Evolutionary conservation across 2,888 invertebrate genomes (phyloP).

Genomic region (Drosophila anomelani): DNA sequence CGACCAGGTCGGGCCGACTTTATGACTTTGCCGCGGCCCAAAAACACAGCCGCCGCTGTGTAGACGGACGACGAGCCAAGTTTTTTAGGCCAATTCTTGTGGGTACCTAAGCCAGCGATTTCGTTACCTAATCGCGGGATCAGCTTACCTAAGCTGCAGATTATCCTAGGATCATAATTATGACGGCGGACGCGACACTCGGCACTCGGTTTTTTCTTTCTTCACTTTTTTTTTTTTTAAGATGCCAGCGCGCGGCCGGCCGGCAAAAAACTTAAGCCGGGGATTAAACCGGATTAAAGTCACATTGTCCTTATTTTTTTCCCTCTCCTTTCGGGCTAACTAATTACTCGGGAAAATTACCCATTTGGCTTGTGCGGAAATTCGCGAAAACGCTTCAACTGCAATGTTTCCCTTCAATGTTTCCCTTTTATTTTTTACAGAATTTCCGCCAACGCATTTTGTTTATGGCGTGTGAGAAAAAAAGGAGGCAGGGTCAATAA

Average conservation of each 20-base stretch:
- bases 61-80: conserved; percentile 3
- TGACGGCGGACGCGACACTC: conserved; percentile 64
- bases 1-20: conserved; percentile 51
- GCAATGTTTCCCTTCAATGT: background rate
- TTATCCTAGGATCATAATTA: conserved; percentile 80
- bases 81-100: conserved; percentile 75
- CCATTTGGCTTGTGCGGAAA: conserved; percentile 73
- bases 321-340: conserved; percentile 69
- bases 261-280: conserved; percentile 80
- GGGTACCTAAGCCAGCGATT: conserved; percentile 78
- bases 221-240: conserved; percentile 5
- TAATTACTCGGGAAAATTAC: conserved; percentile 72
- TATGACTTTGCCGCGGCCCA: conserved; percentile 54
- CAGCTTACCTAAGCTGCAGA: conserved; percentile 73
- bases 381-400: conserved; percentile 60
- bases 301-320: conserved; percentile 72
- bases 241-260: conserved; percentile 31
- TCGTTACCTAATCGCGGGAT: conserved; percentile 77
- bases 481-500: conserved; percentile 64
- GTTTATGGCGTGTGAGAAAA: conserved; percentile 48
- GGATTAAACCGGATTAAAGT: conserved; percentile 79
- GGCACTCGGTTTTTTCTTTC: conserved; percentile 42
- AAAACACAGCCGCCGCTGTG: conserved; percentile 12
- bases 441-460: conserved; percentile 37
- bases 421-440: conserved; percentile 29